Conservation (phyloP, 2,113 vertebrate species). For the Aegypius monachus region DNA sequence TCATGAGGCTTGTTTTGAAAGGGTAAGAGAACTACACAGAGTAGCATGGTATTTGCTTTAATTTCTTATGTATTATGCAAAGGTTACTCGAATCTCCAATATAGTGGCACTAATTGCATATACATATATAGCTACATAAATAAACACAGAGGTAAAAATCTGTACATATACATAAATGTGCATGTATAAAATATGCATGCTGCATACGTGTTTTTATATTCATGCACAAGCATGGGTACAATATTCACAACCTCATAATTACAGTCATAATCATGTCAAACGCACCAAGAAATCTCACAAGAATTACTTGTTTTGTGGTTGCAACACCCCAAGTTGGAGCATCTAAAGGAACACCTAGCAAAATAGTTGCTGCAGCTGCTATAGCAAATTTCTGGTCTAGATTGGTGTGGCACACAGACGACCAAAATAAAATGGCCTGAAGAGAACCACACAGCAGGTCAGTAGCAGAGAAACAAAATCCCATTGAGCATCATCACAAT, state of each 20-base stretch:
- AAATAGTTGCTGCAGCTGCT: not conserved
- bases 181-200: not conserved
- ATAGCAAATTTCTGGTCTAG: not conserved
- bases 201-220: not conserved
- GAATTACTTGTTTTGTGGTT: not conserved
- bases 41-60: conserved; percentile 15
- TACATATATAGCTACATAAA: not conserved
- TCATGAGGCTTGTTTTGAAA: conserved; percentile 33
- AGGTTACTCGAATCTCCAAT: not conserved
- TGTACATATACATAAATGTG: not conserved
- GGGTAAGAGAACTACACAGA: conserved; percentile 9
- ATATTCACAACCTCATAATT: not conserved
- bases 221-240: accelerated
- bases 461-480: not conserved
- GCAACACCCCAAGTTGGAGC: not conserved
- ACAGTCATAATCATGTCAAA: not conserved
- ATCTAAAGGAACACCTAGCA: not conserved
- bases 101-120: not conserved
- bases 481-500: accelerated
- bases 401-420: not conserved
- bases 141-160: not conserved
- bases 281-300: not conserved
- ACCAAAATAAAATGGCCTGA: not conserved
- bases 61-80: not conserved
- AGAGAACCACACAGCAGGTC: not conserved